A percentile compares a stretch with the other conserved stretches of the same genome.
These are phyloP conservation scores for Patagioenas fasciata DNA, from an alignment of 2,113 vertebrate species.

Conservation along the genomic window DNA sequence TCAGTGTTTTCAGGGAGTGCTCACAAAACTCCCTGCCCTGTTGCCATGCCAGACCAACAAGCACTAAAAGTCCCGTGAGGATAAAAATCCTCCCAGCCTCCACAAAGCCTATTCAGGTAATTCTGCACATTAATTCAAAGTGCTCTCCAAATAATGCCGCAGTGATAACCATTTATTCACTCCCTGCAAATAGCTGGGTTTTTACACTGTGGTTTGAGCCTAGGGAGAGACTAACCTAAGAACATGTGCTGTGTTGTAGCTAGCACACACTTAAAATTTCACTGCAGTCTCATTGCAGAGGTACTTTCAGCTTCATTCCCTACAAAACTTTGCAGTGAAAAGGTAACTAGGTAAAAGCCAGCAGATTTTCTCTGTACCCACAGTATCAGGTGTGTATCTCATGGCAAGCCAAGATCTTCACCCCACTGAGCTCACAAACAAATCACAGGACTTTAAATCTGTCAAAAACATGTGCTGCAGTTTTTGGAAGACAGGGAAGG, in stretches of 20 bases:
- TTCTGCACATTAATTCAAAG: background rate
- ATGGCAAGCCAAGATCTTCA: background rate
- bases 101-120: background rate
- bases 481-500: background rate
- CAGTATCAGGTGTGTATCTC: background rate
- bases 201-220: background rate
- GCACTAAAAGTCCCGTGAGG: background rate
- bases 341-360: background rate
- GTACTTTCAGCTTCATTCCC: background rate
- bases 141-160: accelerated
- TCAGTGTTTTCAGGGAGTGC: background rate
- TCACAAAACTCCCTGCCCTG: background rate
- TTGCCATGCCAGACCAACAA: background rate
- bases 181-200: background rate
- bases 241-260: background rate
- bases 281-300: background rate
- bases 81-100: background rate
- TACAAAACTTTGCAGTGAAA: background rate
- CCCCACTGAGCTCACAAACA: background rate
- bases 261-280: background rate
- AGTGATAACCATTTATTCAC: background rate
- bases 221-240: background rate
- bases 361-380: background rate
- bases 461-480: background rate
- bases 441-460: background rate